Evolutionary conservation across 2,797 vertebrate genomes (phyloP).

Genomic region (Poliocrania exsul): DNA sequence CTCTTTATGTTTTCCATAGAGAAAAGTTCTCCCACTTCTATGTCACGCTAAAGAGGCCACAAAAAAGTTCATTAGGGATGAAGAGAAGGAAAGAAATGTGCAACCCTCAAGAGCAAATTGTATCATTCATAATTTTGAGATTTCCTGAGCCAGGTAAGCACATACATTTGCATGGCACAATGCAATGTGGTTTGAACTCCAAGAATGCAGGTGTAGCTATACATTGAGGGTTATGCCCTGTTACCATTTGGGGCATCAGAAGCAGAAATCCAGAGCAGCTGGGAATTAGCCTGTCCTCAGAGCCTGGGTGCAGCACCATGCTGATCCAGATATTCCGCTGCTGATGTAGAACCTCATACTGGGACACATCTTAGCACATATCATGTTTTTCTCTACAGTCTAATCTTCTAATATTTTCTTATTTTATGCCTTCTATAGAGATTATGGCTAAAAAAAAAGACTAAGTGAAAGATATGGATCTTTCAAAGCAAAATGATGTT

Average conservation of each 20-base stretch:
- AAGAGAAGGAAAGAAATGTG: not conserved
- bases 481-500: not conserved
- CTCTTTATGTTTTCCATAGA: not conserved
- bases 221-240: rapidly evolving
- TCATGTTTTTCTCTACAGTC: not conserved
- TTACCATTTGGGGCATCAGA: not conserved
- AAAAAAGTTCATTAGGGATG: not conserved
- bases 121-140: not conserved
- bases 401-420: not conserved
- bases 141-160: not conserved
- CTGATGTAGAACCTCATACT: not conserved
- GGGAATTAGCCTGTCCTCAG: not conserved
- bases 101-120: not conserved
- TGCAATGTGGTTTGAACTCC: not conserved
- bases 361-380: not conserved
- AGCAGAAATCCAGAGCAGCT: not conserved
- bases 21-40: not conserved
- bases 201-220: not conserved
- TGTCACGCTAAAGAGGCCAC: not conserved
- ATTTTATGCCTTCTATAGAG: not conserved
- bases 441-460: not conserved
- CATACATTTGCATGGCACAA: not conserved
- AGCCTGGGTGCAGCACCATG: not conserved
- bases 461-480: not conserved
- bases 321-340: not conserved